These are phyloP conservation scores for Acridotheres tristis DNA, from an alignment of 2,797 vertebrate genomes.

Conservation along the genomic window DNA sequence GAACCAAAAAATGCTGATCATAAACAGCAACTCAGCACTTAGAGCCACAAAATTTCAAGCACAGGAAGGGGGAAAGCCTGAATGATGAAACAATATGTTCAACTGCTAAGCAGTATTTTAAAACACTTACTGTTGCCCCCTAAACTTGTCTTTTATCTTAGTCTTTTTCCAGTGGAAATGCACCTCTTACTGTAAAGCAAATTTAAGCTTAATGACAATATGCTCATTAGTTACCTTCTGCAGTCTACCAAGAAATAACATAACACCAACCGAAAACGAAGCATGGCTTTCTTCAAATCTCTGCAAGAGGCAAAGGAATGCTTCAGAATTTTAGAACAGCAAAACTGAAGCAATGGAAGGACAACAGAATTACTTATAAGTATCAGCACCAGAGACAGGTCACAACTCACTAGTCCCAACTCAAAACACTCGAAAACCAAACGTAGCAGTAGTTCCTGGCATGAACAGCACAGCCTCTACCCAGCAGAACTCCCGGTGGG, in stretches of 20 bases:
- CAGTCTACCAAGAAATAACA: not conserved
- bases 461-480: not conserved
- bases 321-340: not conserved
- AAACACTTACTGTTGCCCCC: not conserved
- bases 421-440: not conserved
- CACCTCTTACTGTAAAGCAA: not conserved
- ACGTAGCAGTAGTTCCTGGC: fast-evolving
- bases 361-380: not conserved
- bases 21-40: not conserved
- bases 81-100: not conserved
- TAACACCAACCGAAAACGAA: not conserved
- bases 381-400: not conserved
- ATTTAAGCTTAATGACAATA: not conserved
- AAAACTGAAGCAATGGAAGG: not conserved
- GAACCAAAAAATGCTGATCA: not conserved
- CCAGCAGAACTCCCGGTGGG: fast-evolving
- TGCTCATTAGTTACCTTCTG: not conserved
- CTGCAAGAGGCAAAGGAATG: not conserved
- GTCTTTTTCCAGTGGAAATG: not conserved
- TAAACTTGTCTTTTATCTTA: not conserved
- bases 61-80: not conserved
- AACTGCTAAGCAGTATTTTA: not conserved
- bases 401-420: not conserved
- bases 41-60: not conserved
- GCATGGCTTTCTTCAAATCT: not conserved